These are phyloP conservation scores for Uropetala carovei DNA, from an alignment of 2,888 invertebrate genomes.

Conservation along the genomic window DNA sequence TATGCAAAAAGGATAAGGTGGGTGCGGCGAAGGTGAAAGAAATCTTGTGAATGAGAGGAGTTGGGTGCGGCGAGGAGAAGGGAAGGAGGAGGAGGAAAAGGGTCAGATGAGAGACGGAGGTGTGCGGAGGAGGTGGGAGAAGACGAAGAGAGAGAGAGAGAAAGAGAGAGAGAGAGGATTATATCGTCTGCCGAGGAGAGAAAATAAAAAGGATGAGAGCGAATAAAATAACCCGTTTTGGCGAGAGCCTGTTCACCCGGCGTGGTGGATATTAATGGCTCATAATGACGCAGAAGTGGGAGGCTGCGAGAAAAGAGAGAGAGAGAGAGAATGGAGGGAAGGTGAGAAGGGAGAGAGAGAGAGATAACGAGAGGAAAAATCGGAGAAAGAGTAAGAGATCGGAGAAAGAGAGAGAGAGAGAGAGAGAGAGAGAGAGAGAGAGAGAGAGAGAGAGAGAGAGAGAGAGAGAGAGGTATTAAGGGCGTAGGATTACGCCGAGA, in stretches of 20 bases:
- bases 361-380: too few relatives aligned
- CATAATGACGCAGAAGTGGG: constrained; percentile 1
- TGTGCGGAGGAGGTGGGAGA: background rate
- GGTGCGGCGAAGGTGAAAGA: constrained; percentile 6
- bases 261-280: constrained; percentile 25
- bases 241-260: background rate
- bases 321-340: too few relatives aligned
- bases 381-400: too few relatives aligned
- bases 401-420: too few relatives aligned
- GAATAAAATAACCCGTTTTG: constrained; percentile 25
- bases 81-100: background rate
- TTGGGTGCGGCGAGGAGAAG: background rate
- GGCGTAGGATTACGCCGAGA: background rate
- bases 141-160: background rate
- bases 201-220: background rate
- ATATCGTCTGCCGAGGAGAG: constrained; percentile 7
- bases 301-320: background rate
- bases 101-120: background rate
- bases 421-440: too few relatives aligned
- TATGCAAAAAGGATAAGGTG: background rate
- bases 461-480: background rate
- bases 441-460: too few relatives aligned
- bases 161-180: background rate
- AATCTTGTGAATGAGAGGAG: background rate
- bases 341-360: too few relatives aligned